Percentiles rank a stretch among this genome's conserved stretches.
phyloP scores from a whole-genome alignment of 2,888 invertebrate species.

The Cenopis cana region DNA sequence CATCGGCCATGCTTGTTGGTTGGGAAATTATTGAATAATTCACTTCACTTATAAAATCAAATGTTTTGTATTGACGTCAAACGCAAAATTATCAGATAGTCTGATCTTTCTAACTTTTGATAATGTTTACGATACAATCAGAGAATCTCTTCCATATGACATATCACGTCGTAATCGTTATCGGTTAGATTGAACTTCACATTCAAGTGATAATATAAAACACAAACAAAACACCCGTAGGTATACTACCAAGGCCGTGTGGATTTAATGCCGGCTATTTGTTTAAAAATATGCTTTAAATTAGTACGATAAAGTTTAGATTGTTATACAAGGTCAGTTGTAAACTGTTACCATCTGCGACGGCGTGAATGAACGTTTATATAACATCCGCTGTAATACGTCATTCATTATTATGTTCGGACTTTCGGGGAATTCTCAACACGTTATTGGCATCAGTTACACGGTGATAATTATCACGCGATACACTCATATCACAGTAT shows the following conservation, averaged over 20 bases:
- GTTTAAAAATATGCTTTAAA: slow-evolving; percentile 18
- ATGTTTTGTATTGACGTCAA: background rate
- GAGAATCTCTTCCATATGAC: background rate
- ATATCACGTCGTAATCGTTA: slow-evolving; percentile 4
- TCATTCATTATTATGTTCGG: slow-evolving; percentile 28
- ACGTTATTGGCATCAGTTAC: too few relatives aligned
- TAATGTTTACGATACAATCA: background rate
- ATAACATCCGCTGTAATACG: slow-evolving; percentile 39
- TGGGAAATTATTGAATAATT: background rate
- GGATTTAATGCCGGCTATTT: background rate
- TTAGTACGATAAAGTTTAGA: slow-evolving; percentile 17
- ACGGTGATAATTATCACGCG: too few relatives aligned
- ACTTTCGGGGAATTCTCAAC: slow-evolving; percentile 3
- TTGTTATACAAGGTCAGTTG: slow-evolving; percentile 7
- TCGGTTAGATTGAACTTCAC: background rate
- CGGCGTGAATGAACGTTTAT: slow-evolving; percentile 20
- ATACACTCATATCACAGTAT: too few relatives aligned
- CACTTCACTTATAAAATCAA: background rate
- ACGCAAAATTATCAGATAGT: background rate
- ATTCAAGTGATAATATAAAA: slow-evolving; percentile 17
- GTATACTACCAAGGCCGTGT: slow-evolving; percentile 5
- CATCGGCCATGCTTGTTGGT: background rate
- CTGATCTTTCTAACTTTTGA: too few relatives aligned
- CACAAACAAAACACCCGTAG: slow-evolving; percentile 24
- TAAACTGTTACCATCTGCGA: slow-evolving; percentile 11